Conservation (phyloP, 2,888 invertebrate species). For the Ophion slaviceki region DNA sequence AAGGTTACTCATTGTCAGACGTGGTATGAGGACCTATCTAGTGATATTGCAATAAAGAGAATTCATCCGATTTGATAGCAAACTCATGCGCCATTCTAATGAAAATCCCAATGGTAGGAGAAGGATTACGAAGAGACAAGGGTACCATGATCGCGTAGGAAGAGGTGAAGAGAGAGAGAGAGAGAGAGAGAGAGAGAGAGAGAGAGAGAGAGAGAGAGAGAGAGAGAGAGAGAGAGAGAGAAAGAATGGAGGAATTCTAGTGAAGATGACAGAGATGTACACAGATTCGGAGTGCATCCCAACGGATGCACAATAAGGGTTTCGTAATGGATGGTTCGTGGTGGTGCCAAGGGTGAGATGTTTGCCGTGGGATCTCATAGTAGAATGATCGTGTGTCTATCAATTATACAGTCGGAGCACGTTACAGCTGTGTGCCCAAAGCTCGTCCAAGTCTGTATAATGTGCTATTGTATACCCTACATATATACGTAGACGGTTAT, state of each 20-base stretch:
- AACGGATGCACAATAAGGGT: constrained; percentile 56
- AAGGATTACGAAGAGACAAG: constrained; percentile 31
- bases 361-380: constrained; percentile 62
- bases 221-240: neutral
- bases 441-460: constrained; percentile 48
- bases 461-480: constrained; percentile 44
- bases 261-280: constrained; percentile 46
- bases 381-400: constrained; percentile 67
- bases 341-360: constrained; percentile 60
- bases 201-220: neutral
- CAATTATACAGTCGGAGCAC: constrained; percentile 68
- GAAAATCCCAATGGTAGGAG: constrained; percentile 41
- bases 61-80: constrained; percentile 54
- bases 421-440: constrained; percentile 54
- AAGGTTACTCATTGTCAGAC: neutral
- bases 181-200: neutral
- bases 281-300: constrained; percentile 47
- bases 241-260: constrained; percentile 15
- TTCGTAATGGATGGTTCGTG: constrained; percentile 52
- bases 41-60: constrained; percentile 44
- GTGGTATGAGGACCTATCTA: constrained; percentile 29
- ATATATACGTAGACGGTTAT: constrained; percentile 20
- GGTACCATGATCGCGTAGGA: constrained; percentile 30
- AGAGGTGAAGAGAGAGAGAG: constrained; percentile 1
- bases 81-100: constrained; percentile 56